A percentile compares a stretch with the other conserved stretches of the same genome.
Conservation (phyloP, 2,888 invertebrate species). For the Strigamia crassipes region DNA sequence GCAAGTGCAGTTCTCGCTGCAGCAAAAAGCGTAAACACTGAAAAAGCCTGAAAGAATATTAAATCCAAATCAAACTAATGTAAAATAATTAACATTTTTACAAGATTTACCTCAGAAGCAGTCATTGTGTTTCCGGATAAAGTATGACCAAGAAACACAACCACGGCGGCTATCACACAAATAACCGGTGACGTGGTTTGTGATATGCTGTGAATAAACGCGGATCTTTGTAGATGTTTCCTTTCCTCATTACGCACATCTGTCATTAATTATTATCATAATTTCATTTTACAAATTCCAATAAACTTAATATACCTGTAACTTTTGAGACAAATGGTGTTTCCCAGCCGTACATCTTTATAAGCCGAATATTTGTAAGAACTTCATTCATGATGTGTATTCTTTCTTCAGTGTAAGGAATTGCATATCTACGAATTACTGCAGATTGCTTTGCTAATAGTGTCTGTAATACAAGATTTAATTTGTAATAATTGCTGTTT, state of each 20-base stretch:
- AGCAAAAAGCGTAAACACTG: conserved; percentile 60
- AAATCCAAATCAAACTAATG: not conserved
- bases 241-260: conserved; percentile 58
- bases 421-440: not conserved
- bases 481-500: not conserved
- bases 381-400: conserved; percentile 63
- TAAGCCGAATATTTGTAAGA: conserved; percentile 63
- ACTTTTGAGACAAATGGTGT: conserved; percentile 61
- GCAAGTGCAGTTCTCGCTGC: conserved; percentile 61
- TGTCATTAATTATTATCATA: not conserved
- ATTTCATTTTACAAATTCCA: not conserved
- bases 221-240: conserved; percentile 57
- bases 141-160: conserved; percentile 59
- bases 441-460: conserved; percentile 19
- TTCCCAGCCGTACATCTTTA: conserved; percentile 67
- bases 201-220: conserved; percentile 60
- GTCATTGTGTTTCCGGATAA: conserved; percentile 51
- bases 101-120: conserved; percentile 46
- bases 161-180: conserved; percentile 59
- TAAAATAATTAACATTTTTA: not conserved
- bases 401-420: conserved; percentile 55
- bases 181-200: conserved; percentile 59
- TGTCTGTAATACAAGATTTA: not conserved
- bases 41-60: conserved; percentile 58
- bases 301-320: conserved; percentile 51